Conservation (phyloP, 1,140 invertebrate species). For the Hetaerina americana region DNA sequence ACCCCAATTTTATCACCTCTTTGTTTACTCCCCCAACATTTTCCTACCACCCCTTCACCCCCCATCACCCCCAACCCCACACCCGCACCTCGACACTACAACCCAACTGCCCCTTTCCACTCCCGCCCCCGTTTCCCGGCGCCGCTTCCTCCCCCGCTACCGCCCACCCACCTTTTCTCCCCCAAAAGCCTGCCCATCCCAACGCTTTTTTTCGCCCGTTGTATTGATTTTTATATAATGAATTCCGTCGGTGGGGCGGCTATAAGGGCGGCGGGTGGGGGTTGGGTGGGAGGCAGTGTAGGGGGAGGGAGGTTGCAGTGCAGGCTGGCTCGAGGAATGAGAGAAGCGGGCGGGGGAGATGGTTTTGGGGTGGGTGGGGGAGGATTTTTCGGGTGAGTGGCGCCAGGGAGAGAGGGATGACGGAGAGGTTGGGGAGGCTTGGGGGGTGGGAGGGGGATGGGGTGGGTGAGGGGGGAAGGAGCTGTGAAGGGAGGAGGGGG, state of each 20-base stretch:
- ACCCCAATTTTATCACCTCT: too few relatives aligned
- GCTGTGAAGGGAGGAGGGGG: neutral
- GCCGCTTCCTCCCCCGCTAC: neutral
- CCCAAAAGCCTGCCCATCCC: neutral
- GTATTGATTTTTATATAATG: constrained; percentile 1
- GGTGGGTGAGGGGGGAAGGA: neutral
- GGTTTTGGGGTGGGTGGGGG: neutral
- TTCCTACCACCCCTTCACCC: neutral
- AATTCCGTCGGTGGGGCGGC: neutral
- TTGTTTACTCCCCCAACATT: too few relatives aligned
- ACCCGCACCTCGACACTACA: neutral
- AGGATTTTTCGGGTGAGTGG: too few relatives aligned
- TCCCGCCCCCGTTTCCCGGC: neutral
- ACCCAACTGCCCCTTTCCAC: neutral
- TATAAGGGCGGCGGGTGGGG: too few relatives aligned
- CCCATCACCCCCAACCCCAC: neutral
- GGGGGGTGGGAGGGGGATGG: neutral
- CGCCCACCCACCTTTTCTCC: too few relatives aligned
- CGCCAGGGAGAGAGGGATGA: too few relatives aligned
- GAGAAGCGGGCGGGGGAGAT: neutral
- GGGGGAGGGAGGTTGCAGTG: neutral
- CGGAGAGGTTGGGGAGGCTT: too few relatives aligned
- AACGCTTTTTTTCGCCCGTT: neutral
- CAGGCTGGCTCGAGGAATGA: too few relatives aligned
- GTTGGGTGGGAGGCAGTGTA: neutral